Evolutionary conservation across 1,140 invertebrate genomes (phyloP), one percentile per base, ranked within the genome.

Genomic region (Cardiocondyla obscurior): DNA sequence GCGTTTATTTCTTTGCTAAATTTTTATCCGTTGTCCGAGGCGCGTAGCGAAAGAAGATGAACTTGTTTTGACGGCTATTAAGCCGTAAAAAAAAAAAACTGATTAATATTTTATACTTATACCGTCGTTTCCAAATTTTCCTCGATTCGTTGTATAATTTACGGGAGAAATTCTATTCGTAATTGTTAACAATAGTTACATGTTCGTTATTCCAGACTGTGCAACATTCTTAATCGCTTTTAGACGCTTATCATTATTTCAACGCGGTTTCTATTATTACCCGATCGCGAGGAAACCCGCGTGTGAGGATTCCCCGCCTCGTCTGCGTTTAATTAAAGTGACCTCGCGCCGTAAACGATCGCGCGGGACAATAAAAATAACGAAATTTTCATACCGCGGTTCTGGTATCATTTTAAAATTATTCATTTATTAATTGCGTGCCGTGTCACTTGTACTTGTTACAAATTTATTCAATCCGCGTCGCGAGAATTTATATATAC

Each of bases 51-150:
- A n/a, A n/a, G n/a, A n/a, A n/a, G n/a, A 2, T 30, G 49, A 49
- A 36, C 1, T 77, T 51, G 10, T 28, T 39, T 76, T 46, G 6
- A 36, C 28, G n/a, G n/a, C n/a, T n/a, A n/a, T n/a, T n/a, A n/a
- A n/a, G n/a, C n/a, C n/a, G n/a, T n/a, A n/a, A n/a, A n/a, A 67
- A 10, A 39, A 62, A 36, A 58, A 39, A 65, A 53, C 30, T 39
- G 65, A 77, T 65, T 65, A 42, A 67, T 25, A 3, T 77, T 77
- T 77, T 67, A 67, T 39, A n/a, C n/a, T n/a, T n/a, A n/a, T n/a
- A n/a, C 67, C 12, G 1, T 12, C 16, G 12, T 53, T 3, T 30
- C 12, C 2, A 14, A 77, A 62, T 77, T 77, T 51, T 53, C 16
- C 12, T 10, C 39, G 39, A 65, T 28, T 14, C 25, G 12, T 3